Conservation (phyloP, 2,888 invertebrate species). For the Thymelicus acteon region DNA sequence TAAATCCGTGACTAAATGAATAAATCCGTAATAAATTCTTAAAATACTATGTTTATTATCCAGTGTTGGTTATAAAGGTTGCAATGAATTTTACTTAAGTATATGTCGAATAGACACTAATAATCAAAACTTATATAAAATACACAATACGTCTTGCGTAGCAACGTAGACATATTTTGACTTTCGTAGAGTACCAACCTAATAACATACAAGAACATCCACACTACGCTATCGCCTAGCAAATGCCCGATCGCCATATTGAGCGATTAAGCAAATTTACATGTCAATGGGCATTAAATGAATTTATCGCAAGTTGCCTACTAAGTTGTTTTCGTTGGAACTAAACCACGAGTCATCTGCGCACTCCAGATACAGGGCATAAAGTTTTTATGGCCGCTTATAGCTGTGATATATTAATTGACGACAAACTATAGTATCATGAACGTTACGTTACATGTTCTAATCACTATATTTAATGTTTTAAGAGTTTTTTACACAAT, state of each 20-base stretch:
- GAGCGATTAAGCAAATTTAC: conserved; percentile 49
- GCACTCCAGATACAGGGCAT: conserved; percentile 13
- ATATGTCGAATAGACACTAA: too few relatives aligned
- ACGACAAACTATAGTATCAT: neutral
- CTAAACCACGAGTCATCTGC: conserved; percentile 5
- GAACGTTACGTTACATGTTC: too few relatives aligned
- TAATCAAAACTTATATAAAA: too few relatives aligned
- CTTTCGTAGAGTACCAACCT: too few relatives aligned
- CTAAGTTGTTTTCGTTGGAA: conserved; percentile 11
- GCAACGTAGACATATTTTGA: too few relatives aligned
- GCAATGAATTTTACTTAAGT: too few relatives aligned
- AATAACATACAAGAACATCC: conserved; percentile 22
- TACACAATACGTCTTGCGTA: too few relatives aligned
- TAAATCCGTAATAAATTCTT: too few relatives aligned
- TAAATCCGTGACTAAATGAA: too few relatives aligned
- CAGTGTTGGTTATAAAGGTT: too few relatives aligned
- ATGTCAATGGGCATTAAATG: conserved; percentile 46
- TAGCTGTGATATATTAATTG: conserved; percentile 3
- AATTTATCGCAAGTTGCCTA: conserved; percentile 37
- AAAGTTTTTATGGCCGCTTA: conserved; percentile 9
- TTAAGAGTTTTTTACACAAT: neutral
- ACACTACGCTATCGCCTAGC: conserved; percentile 31
- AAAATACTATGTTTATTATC: too few relatives aligned
- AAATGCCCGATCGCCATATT: conserved; percentile 41
- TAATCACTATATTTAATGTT: too few relatives aligned